Evolutionary conservation across 2,888 invertebrate species (phyloP).

Genomic region (Cerastoderma edule): DNA sequence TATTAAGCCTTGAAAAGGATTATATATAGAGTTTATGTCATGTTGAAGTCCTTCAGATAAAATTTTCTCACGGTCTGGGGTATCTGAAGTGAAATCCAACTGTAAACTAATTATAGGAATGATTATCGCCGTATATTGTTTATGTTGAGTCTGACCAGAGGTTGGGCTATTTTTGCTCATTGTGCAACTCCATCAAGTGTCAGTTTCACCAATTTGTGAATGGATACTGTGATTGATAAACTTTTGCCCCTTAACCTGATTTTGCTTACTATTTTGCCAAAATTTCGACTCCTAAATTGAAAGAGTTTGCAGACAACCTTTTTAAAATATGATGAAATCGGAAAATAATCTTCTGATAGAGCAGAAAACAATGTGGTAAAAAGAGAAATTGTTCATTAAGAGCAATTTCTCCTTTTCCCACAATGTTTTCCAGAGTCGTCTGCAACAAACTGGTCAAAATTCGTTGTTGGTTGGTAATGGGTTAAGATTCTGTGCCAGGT

Average conservation of each 20-base stretch:
- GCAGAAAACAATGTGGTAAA: too few relatives aligned
- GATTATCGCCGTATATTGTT: conserved; percentile 14
- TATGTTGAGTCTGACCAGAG: conserved; percentile 8
- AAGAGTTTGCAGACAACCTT: too few relatives aligned
- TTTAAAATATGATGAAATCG: too few relatives aligned
- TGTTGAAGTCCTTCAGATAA: conserved; percentile 37
- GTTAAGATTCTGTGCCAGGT: too few relatives aligned
- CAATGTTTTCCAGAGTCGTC: too few relatives aligned
- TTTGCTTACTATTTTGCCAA: neutral
- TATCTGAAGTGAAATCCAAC: conserved; percentile 21
- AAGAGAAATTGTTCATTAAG: too few relatives aligned
- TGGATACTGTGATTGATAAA: conserved; percentile 6
- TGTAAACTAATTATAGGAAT: conserved; percentile 8
- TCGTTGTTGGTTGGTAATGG: too few relatives aligned
- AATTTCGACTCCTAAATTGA: too few relatives aligned
- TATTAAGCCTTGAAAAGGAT: conserved; percentile 49
- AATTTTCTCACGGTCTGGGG: conserved; percentile 56
- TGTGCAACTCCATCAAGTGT: conserved; percentile 31
- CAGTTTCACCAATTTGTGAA: conserved; percentile 27
- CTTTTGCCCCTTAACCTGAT: neutral
- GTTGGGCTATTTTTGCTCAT: conserved; percentile 34
- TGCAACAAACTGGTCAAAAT: too few relatives aligned
- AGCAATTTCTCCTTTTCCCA: too few relatives aligned
- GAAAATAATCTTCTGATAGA: too few relatives aligned
- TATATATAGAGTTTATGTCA: conserved; percentile 61